These are phyloP conservation scores for Chionomys nivalis DNA, from an alignment of 2,113 vertebrate species.

Conservation along the genomic window DNA sequence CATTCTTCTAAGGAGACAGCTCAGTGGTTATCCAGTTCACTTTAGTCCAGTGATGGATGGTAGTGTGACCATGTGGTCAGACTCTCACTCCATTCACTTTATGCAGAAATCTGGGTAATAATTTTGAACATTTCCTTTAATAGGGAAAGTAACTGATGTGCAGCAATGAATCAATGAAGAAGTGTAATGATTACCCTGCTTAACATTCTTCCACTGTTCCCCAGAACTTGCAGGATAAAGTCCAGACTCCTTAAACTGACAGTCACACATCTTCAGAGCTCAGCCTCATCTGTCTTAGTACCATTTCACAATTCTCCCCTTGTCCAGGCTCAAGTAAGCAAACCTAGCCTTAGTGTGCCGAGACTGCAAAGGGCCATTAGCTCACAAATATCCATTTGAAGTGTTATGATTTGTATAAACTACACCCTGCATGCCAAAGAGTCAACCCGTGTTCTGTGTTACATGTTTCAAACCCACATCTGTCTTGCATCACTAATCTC, in stretches of 20 bases:
- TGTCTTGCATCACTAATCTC: slow-evolving; percentile 13
- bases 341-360: slow-evolving; percentile 5
- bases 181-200: slow-evolving; percentile 45
- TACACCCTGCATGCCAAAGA: neutral
- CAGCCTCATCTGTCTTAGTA: neutral
- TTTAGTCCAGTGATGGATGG: slow-evolving; percentile 33
- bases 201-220: slow-evolving; percentile 46
- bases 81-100: slow-evolving; percentile 15
- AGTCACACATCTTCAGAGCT: neutral
- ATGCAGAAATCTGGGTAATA: slow-evolving; percentile 36
- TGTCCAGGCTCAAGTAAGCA: neutral
- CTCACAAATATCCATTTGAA: neutral
- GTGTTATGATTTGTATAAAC: neutral
- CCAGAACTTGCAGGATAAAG: slow-evolving; percentile 31
- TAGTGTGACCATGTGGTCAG: slow-evolving; percentile 16
- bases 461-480: neutral
- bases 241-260: slow-evolving; percentile 42
- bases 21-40: slow-evolving; percentile 1
- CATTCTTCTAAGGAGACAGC: neutral
- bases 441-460: neutral
- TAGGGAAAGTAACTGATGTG: slow-evolving; percentile 28
- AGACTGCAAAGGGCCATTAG: neutral
- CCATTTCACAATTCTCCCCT: neutral
- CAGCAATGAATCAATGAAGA: slow-evolving; percentile 34
- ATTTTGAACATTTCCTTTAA: slow-evolving; percentile 61